Conservation (phyloP, 1,140 invertebrate genomes). For the Anoplophora glabripennis region DNA sequence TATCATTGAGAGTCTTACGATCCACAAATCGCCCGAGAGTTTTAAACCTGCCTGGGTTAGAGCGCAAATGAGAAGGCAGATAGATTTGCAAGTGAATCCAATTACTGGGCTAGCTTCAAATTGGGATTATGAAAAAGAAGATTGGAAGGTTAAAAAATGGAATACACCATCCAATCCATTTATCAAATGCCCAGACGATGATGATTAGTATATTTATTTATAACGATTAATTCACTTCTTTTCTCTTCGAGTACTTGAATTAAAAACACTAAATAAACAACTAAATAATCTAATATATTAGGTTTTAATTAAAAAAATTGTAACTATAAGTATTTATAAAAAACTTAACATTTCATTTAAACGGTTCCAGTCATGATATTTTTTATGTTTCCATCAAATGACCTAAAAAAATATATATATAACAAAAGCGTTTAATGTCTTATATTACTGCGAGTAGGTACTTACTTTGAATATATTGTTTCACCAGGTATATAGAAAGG, state of each 20-base stretch:
- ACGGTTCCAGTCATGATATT: slow-evolving; percentile 58
- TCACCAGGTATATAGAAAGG: slow-evolving; percentile 91
- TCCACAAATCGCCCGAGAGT: slow-evolving; percentile 17
- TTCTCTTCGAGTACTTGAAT: too few relatives aligned
- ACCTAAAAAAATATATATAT: slow-evolving; percentile 52
- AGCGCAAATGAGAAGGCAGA: slow-evolving; percentile 73
- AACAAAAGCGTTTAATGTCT: slow-evolving; percentile 8
- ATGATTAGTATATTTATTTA: slow-evolving; percentile 3
- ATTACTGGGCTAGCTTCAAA: slow-evolving; percentile 68
- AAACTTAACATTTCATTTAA: slow-evolving; percentile 16
- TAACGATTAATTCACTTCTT: too few relatives aligned
- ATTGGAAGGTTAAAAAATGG: slow-evolving; percentile 53
- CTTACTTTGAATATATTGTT: slow-evolving; percentile 75
- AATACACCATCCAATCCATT: slow-evolving; percentile 33
- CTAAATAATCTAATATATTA: too few relatives aligned
- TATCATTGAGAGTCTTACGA: slow-evolving; percentile 17
- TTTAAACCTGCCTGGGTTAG: slow-evolving; percentile 37
- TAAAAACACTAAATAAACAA: too few relatives aligned
- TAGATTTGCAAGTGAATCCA: slow-evolving; percentile 72
- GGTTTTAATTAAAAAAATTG: too few relatives aligned
- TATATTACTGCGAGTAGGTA: slow-evolving; percentile 11
- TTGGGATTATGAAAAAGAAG: slow-evolving; percentile 65
- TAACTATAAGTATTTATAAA: neutral
- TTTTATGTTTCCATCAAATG: slow-evolving; percentile 62
- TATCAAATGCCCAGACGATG: slow-evolving; percentile 26